Evolutionary conservation across 2,888 invertebrate genomes (phyloP).

Genomic region (Corythucha ciliata): DNA sequence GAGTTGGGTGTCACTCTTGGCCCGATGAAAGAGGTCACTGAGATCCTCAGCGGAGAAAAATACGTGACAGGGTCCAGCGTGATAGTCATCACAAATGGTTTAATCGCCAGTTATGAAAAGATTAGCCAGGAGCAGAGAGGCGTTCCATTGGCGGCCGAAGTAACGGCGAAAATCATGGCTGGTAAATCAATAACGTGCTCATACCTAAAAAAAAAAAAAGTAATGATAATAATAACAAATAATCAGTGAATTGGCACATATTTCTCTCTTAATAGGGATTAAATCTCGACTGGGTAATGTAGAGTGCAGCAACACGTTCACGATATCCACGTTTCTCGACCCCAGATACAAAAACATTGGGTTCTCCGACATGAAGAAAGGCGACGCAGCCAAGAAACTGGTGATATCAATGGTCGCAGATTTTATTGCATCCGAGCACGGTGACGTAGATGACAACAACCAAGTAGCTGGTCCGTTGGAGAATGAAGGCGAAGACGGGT

Average conservation of each 20-base stretch:
- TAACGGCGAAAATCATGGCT: too few species aligned
- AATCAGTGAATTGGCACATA: not conserved
- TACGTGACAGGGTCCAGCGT: conserved; percentile 23
- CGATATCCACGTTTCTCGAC: conserved; percentile 24
- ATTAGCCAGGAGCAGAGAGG: too few species aligned
- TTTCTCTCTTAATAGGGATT: not conserved
- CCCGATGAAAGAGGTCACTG: conserved; percentile 25
- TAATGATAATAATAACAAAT: too few species aligned
- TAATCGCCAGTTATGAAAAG: too few species aligned
- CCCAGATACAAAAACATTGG: conserved; percentile 22
- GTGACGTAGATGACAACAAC: too few species aligned
- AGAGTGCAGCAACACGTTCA: conserved; percentile 20
- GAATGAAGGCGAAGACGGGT: not conserved
- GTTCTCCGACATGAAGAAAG: conserved; percentile 12
- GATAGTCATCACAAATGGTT: conserved; percentile 9
- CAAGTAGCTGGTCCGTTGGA: too few species aligned
- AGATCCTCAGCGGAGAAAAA: conserved; percentile 23
- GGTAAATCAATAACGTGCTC: too few species aligned
- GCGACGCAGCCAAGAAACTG: conserved; percentile 11
- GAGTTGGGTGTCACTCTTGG: conserved; percentile 22
- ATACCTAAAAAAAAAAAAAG: too few species aligned
- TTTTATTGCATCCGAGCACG: too few species aligned
- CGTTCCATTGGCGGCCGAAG: too few species aligned
- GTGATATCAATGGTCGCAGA: conserved; percentile 1
- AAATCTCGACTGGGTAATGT: conserved; percentile 2